Conservation (phyloP, 2,113 vertebrate genomes). For the Pitta sordida region DNA sequence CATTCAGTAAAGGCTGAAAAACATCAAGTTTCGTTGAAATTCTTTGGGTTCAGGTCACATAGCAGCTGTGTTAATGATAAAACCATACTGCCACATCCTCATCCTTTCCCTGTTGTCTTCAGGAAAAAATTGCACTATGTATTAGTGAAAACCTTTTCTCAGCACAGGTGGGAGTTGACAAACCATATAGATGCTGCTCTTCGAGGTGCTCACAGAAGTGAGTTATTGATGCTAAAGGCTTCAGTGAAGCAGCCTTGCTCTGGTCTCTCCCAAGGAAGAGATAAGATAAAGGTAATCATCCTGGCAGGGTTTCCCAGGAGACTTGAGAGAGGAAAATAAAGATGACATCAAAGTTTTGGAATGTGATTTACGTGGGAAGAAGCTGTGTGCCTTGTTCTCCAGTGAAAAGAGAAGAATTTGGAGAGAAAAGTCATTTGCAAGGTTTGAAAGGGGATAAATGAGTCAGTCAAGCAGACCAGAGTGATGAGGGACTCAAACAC, state of each 20-base stretch:
- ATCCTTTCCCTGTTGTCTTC: background rate
- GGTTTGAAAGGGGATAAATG: background rate
- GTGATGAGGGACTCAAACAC: accelerated
- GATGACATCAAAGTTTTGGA: slow-evolving; percentile 8
- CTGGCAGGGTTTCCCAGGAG: background rate
- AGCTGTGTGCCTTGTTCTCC: background rate
- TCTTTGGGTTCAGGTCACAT: background rate
- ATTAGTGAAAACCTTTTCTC: background rate
- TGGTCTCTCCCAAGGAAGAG: background rate
- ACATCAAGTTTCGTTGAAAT: background rate
- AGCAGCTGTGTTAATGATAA: background rate
- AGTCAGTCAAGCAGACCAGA: background rate
- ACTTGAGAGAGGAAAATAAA: background rate
- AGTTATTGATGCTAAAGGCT: background rate
- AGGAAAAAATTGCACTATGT: background rate
- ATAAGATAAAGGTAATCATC: background rate
- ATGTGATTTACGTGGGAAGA: background rate
- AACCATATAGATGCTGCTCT: background rate
- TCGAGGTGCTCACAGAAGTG: background rate
- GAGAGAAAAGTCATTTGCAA: background rate
- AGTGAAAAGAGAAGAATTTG: background rate
- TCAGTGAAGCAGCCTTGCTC: background rate
- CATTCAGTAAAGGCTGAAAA: background rate
- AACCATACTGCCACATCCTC: background rate
- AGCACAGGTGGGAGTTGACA: background rate